phyloP scores from a whole-genome alignment of 2,113 vertebrate species.

The Nibea albiflora region DNA sequence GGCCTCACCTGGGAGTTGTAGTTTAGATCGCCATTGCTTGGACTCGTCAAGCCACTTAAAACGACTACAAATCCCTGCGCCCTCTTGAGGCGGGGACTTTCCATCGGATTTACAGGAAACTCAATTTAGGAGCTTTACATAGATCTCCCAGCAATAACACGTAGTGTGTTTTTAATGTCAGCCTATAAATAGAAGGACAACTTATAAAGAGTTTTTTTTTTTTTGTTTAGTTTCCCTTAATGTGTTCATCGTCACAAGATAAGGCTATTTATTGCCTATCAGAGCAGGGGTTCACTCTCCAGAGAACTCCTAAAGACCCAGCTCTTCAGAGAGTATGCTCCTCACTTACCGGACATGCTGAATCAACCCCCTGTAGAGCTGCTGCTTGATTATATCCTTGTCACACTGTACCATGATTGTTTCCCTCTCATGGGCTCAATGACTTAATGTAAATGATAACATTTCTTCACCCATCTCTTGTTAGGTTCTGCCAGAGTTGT shows the following conservation, averaged over 20 bases:
- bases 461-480: conserved; percentile 29
- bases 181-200: background rate
- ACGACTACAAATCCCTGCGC: conserved; percentile 79
- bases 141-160: background rate
- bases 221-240: too few species aligned
- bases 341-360: too few species aligned
- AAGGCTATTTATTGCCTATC: too few species aligned
- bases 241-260: too few species aligned
- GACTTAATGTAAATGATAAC: background rate
- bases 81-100: conserved; percentile 55
- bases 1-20: conserved; percentile 80
- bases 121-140: background rate
- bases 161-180: background rate
- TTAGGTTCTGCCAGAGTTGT: conserved; percentile 93
- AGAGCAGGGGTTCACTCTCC: too few species aligned
- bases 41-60: background rate
- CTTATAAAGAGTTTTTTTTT: background rate
- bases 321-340: too few species aligned
- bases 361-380: too few species aligned
- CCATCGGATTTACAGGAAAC: conserved; percentile 60
- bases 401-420: too few species aligned
- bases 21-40: conserved; percentile 39
- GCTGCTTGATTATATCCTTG: too few species aligned
- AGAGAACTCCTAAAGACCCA: too few species aligned
- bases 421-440: too few species aligned